phyloP scores from a whole-genome alignment of 1,140 invertebrate species.

The Orchestia grillus region DNA sequence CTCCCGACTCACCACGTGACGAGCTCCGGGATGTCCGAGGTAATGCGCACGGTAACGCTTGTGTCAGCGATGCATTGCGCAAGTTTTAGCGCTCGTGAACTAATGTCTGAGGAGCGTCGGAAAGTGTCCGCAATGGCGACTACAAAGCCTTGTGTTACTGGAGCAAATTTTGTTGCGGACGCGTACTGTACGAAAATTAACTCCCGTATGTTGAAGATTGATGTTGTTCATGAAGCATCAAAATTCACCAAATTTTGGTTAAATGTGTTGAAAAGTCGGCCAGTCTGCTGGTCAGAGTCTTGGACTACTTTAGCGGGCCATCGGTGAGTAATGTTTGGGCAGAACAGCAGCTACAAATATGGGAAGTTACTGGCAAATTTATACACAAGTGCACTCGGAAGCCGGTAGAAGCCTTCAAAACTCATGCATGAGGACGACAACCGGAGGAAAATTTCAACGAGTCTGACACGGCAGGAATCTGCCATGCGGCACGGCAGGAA shows the following conservation, averaged over 20 bases:
- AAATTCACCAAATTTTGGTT: not conserved
- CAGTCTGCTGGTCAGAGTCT: not conserved
- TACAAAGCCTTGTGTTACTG: not conserved
- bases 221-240: not conserved
- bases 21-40: not conserved
- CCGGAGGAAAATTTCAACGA: not conserved
- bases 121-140: not conserved
- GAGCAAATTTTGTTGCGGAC: not conserved
- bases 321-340: not conserved
- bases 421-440: not conserved
- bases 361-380: not conserved
- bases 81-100: no score
- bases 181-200: not conserved
- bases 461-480: not conserved
- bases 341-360: not conserved
- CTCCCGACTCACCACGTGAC: no score
- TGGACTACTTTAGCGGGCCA: not conserved
- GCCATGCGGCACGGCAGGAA: no score
- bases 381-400: not conserved
- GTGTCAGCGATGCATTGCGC: no score
- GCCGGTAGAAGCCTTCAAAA: not conserved
- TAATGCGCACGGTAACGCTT: not conserved
- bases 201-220: not conserved
- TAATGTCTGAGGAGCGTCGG: not conserved
- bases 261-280: not conserved